Evolutionary conservation across 2,113 vertebrate species (phyloP), one percentile per base, ranked within the genome.

Genomic region (Maccullochella peelii): DNA sequence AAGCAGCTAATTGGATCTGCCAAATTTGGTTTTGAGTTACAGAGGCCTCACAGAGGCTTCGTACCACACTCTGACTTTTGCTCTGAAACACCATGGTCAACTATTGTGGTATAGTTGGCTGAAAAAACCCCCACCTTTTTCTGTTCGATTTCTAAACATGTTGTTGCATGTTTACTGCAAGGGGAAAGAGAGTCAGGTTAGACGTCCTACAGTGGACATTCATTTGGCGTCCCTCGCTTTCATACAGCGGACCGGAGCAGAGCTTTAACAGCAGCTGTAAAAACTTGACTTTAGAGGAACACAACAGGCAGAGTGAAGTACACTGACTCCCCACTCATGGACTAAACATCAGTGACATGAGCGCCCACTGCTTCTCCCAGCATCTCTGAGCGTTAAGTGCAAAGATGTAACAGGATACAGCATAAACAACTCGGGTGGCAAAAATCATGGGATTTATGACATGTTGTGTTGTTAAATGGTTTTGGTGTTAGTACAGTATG

Each of bases 221-320:
- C 40, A 73, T 33, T 57, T 40, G 57, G 49, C 33, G 1, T 23
- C 33, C 16, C 3, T 52, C 20, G 57, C 50, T 20, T 50, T n/a
- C 36, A 63, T 23, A 23, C 23, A 16, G 30, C 25, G 73, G 15
- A 33, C 10, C 6, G 2, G 50, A 67, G 63, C 63, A 57, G 61
- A 59, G 18, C 25, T 36, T 20, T 36, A 62, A 62, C 59, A 62
- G 62, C 36, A 42, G 38, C 21, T 42, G 62, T 11, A 15, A n/a
- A 42, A 44, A 27, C 3, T 8, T 67, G 38, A 68, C 49, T 68
- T 68, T 2, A 30, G 42, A 73, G 62, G 50, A 72, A 21, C 21
- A 52, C 30, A 62, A 70, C 27, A 47, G 63, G 49, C 78, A 16
- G 49, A 57, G 71, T 81, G 52, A 74, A 68, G 62, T 36, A 58